Base-by-base conservation (phyloP, 2,888 invertebrate species). In the Odontomyia ornata region DNA sequence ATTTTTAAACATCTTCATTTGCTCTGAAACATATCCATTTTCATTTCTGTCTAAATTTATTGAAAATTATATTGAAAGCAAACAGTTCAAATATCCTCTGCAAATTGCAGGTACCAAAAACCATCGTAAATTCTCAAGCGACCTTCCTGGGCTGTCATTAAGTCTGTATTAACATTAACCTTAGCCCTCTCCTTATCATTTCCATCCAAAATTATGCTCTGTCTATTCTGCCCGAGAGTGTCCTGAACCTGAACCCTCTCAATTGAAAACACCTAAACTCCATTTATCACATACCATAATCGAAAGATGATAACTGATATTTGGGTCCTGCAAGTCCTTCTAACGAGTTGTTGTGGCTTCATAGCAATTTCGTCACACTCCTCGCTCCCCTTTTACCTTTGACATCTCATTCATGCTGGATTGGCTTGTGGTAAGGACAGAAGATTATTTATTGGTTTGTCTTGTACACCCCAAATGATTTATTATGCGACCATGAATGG, bases 231-330 rank as follows among this genome's bases (percentile, higher is more conserved):
- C 15, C 23, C 23, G 36, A 13, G 30, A 73, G 15, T 13, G 21
- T 57, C 18, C 56, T 18, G 72, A 28, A 28, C 11, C 9, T 7
- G 73, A 57, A 30, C 11, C 23, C 60, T 36, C 60, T 60, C 57
- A 73, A 69, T 73, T 60, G 73, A 73, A 73, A 60, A 73, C 60
- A 57, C 52, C 73, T 47, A 43, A 57, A 73, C 30, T 57, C 73
- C 57, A 73, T 73, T 73, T 73, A 73, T 73, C 73, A 73, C 60
- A 57, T 27, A 21, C 57, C 21, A 60, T 73, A 73, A 73, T 73
- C 73, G 60, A 73, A 57, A 9, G 60, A 52, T 73, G 73, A 73
- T 73, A 73, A 43, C 57, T 60, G 73, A 73, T 47, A 73, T 57
- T 73, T 43, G 36, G 73, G 23, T 18, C 36, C 30, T 57, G 60